These are phyloP conservation scores for Zeugodacus cucurbitae DNA, from an alignment of 1,140 invertebrate species.

Conservation along the genomic window DNA sequence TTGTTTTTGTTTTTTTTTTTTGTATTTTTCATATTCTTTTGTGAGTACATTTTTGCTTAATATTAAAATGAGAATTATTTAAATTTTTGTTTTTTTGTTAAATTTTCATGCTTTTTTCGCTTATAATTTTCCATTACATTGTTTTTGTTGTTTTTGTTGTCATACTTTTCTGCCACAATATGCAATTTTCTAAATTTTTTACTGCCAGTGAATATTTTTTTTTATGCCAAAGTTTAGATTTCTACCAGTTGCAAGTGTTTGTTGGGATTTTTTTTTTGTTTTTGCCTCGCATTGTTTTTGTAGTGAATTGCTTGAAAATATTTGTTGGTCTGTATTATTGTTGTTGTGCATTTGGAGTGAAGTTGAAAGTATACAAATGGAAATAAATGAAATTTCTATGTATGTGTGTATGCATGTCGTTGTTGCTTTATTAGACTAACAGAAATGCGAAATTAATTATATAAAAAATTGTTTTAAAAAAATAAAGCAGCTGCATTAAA, in stretches of 20 bases:
- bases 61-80: constrained; percentile 29
- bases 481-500: background rate
- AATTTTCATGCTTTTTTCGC: background rate
- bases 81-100: background rate
- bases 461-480: background rate
- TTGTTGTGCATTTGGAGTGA: constrained; percentile 22
- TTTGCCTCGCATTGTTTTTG: background rate
- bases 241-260: background rate
- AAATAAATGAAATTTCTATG: background rate
- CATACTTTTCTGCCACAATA: constrained; percentile 26
- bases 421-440: background rate
- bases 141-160: background rate
- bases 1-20: background rate
- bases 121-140: background rate
- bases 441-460: background rate
- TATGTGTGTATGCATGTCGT: background rate
- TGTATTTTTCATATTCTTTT: background rate
- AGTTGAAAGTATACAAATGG: background rate
- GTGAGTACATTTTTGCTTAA: constrained; percentile 24
- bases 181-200: constrained; percentile 15
- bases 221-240: background rate
- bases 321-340: background rate
- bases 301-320: constrained; percentile 5
- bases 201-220: constrained; percentile 2
- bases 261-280: background rate